Evolutionary conservation across 53 echinoderm and acorn worm species (phyloP).

Genomic region (Patiria pectinifera): DNA sequence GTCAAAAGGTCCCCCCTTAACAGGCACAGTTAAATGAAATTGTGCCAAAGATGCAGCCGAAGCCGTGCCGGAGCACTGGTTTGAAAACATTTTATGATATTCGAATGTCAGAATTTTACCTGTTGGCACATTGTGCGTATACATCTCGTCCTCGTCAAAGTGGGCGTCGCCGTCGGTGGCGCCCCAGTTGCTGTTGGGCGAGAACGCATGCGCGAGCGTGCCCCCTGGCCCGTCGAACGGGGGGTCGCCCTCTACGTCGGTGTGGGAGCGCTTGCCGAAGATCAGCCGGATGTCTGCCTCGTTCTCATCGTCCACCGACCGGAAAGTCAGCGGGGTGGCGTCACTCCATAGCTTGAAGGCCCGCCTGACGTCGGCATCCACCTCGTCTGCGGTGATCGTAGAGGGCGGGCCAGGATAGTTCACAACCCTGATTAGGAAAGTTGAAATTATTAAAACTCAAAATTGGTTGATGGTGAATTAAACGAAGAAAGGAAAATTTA

Average conservation of each 20-base stretch:
- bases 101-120: not conserved
- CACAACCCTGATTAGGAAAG: constrained; percentile 50
- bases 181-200: constrained; percentile 96
- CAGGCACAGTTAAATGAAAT: too few species aligned
- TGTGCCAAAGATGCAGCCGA: too few species aligned
- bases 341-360: constrained; percentile 93
- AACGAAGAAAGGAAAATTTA: too few species aligned
- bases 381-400: constrained; percentile 62
- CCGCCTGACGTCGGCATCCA: constrained; percentile 63
- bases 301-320: constrained; percentile 54
- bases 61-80: too few species aligned
- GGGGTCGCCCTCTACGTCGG: constrained; percentile 73
- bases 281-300: constrained; percentile 83
- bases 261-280: constrained; percentile 77
- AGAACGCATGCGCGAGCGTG: constrained; percentile 91
- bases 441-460: not conserved
- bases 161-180: constrained; percentile 90
- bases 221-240: constrained; percentile 88
- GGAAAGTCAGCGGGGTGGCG: constrained; percentile 81
- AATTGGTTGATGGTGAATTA: too few species aligned
- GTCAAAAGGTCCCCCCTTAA: too few species aligned
- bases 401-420: constrained; percentile 70
- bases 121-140: constrained; percentile 66
- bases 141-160: constrained; percentile 88
- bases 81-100: not conserved